Percentiles rank a stretch among this genome's conserved stretches.
phyloP scores from a whole-genome alignment of 2,113 vertebrate species.

The Anas platyrhynchos region DNA sequence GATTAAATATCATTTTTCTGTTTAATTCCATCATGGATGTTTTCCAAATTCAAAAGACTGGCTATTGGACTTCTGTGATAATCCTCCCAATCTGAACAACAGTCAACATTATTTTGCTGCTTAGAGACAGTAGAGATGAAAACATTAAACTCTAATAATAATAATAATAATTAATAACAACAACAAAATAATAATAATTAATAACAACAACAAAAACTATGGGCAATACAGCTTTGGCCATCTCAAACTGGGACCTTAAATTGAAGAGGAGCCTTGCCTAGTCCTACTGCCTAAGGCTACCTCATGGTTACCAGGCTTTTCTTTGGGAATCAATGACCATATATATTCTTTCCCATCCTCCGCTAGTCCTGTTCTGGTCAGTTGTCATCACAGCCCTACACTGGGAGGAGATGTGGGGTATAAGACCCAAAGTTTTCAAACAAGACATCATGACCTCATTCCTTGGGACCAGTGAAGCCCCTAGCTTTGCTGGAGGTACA shows the following conservation, averaged over 20 bases:
- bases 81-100: background rate
- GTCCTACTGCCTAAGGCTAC: background rate
- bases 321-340: background rate
- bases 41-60: background rate
- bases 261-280: background rate
- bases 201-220: too few relatives aligned
- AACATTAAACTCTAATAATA: background rate
- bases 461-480: accelerated
- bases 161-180: background rate
- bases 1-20: background rate
- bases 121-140: background rate
- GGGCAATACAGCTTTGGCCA: background rate
- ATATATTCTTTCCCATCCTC: background rate
- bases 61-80: background rate
- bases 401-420: background rate
- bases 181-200: too few relatives aligned
- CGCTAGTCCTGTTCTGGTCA: background rate
- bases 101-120: accelerated
- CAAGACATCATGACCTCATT: background rate
- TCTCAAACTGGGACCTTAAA: background rate
- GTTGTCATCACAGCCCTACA: background rate
- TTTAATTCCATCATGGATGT: background rate
- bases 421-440: background rate
- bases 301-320: background rate
- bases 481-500: background rate